These are phyloP conservation scores for Castor canadensis DNA, from an alignment of 2,113 vertebrate genomes.

Conservation along the genomic window DNA sequence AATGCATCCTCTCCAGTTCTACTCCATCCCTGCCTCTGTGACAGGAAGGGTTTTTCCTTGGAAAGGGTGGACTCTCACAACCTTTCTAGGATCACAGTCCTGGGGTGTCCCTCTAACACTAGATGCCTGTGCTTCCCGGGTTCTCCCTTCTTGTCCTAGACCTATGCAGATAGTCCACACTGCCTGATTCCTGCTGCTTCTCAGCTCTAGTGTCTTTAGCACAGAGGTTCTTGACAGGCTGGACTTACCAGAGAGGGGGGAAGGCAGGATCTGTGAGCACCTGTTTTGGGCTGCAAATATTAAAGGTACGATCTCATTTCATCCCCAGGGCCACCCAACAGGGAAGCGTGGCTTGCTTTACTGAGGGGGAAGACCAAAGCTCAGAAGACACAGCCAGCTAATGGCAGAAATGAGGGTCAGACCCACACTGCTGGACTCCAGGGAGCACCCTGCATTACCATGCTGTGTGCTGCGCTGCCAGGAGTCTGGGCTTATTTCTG, in stretches of 20 bases:
- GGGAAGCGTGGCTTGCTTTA: not conserved
- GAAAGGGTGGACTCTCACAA: not conserved
- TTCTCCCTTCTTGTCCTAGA: not conserved
- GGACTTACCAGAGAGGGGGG: not conserved
- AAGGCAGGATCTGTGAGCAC: not conserved
- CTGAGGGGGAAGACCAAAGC: not conserved
- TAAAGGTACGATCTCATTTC: not conserved
- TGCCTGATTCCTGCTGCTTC: too few relatives aligned
- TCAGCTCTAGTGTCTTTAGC: not conserved
- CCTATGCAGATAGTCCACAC: not conserved
- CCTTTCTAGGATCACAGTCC: not conserved
- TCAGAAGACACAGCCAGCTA: not conserved
- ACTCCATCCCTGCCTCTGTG: not conserved
- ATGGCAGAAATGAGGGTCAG: not conserved
- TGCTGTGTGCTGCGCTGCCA: rapidly evolving
- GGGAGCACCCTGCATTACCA: not conserved
- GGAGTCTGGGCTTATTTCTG: not conserved
- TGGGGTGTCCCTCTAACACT: not conserved
- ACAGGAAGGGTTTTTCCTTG: not conserved
- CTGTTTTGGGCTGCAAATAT: not conserved
- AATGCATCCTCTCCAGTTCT: not conserved
- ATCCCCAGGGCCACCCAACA: not conserved
- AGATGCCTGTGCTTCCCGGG: not conserved
- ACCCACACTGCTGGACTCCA: not conserved
- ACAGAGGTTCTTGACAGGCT: not conserved